Percentiles rank a stretch among this genome's conserved stretches.
Conservation (phyloP, 2,888 invertebrate species). For the Pasiphila rectangulata region DNA sequence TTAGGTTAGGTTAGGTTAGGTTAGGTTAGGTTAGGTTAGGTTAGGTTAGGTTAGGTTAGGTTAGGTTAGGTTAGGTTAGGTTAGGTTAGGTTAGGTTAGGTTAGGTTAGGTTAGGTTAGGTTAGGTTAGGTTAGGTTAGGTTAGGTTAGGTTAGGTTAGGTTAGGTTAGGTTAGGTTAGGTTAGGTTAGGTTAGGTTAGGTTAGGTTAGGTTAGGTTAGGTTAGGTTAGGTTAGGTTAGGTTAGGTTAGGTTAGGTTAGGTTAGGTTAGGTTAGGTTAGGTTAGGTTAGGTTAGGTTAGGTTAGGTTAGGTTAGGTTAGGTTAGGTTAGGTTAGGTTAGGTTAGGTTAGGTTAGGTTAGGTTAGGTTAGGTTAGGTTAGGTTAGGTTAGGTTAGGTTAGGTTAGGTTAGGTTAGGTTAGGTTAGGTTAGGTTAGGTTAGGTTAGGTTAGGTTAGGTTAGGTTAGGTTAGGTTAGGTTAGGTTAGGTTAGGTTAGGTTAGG, state of each 20-base stretch:
- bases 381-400: constrained; percentile 25
- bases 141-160: constrained; percentile 21
- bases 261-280: constrained; percentile 20
- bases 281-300: constrained; percentile 19
- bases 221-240: constrained; percentile 28
- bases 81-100: constrained; percentile 19
- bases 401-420: constrained; percentile 25
- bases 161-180: constrained; percentile 23
- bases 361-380: constrained; percentile 16
- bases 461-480: constrained; percentile 23
- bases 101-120: constrained; percentile 18
- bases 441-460: constrained; percentile 22
- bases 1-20: constrained; percentile 20
- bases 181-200: constrained; percentile 24
- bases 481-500: constrained; percentile 22
- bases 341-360: constrained; percentile 2
- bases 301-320: constrained; percentile 25
- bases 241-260: constrained; percentile 26
- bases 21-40: constrained; percentile 20
- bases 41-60: constrained; percentile 23
- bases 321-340: constrained; percentile 8
- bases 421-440: constrained; percentile 24
- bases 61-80: constrained; percentile 21
- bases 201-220: constrained; percentile 24
- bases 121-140: constrained; percentile 22